Base-by-base conservation (phyloP, 2,113 vertebrate genomes). In the Mirounga angustirostris region DNA sequence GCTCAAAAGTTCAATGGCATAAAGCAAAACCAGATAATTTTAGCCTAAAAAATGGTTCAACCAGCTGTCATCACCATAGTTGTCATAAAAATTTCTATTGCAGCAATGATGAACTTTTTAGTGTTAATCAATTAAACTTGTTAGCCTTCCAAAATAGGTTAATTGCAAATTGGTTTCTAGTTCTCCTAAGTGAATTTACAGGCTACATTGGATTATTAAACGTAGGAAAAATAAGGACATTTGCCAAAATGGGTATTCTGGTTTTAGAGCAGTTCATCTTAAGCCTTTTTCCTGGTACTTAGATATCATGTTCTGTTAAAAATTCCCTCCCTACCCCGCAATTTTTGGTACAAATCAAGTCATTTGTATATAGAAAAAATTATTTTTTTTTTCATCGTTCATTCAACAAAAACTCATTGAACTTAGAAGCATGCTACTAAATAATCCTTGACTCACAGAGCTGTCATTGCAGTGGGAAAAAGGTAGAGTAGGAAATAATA, bases 181-280 rank as follows among this genome's bases (percentile, higher is more conserved):
- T 69, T 84, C 59, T 93, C 30, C 71, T 84, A 88, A 73, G 30
- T 92, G 52, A 92, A 92, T 74, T 96, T 63, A 67, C 21, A 96
- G 83, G 22, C 33, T 54, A 90, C 8, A 40, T 2, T 67, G 22
- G 46, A 80, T 95, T 86, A 74, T 71, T 88, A 91, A 74, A 93
- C 78, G 54, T 73, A 89, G 50, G 85, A 85, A 61, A 91, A 92
- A 73, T 94, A 89, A 94, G 33, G 46, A 58, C 63, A 81, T 83
- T 85, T 88, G 40, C 78, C 69, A 82, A 52, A 80, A 80, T 56
- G 9, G 36, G 10, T 11, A 63, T 76, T 95, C 73, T 94, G 18
- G 28, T 85, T 97, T 97, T 85, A 81, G n/a, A 92, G 40, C 28
- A 61, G 0, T 82, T 86, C 18, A 50, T 65, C 52, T 80, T 43